Evolutionary conservation across 2,888 invertebrate genomes (phyloP), one percentile per base, ranked within the genome.

Genomic region (Nezara viridula): DNA sequence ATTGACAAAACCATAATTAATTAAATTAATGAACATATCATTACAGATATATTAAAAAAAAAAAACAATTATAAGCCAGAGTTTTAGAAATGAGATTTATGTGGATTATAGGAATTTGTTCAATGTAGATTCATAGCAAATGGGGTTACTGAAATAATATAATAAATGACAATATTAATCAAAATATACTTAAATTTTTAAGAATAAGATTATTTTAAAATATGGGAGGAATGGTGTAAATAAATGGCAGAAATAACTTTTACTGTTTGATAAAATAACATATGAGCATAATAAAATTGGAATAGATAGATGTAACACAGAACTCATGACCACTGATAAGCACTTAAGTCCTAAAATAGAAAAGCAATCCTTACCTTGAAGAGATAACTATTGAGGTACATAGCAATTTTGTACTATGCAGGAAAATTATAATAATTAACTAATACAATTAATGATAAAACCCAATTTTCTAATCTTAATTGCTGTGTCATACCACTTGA

Each of bases 291-390:
- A 73, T 37, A 9, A 21, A 37, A 19, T 6, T 73, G 37, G 12
- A 37, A 3, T 37, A 37, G 37, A 0, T 7, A 37, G 9, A 32
- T 73, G 27, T 6, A 19, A 66, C 60, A 40, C n/a, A 55, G 9
- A 87, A 37, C 40, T 27, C 27, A 86, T 9, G 7, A 49, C 3
- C 66, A 86, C 86, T 86, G 55, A 77, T 49, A 27, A 66, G 21
- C 32, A 60, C 14, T 73, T 19, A 77, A 88, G 81, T 40, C 81
- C 44, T 47, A 88, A 88, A 77, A 40, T 49, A 27, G 66, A 27
- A 66, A 49, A 73, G 19, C 24, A 77, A 49, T 32, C 14, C 40
- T 60, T 73, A 73, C 37, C 47, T 73, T 55, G 14, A 88, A 40
- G 9, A n/a, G 37, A 81, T 55, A 86, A 16, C 52, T 44, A 50